These are phyloP conservation scores for Montifringilla adamsi DNA, from an alignment of 2,113 vertebrate genomes.

Conservation along the genomic window DNA sequence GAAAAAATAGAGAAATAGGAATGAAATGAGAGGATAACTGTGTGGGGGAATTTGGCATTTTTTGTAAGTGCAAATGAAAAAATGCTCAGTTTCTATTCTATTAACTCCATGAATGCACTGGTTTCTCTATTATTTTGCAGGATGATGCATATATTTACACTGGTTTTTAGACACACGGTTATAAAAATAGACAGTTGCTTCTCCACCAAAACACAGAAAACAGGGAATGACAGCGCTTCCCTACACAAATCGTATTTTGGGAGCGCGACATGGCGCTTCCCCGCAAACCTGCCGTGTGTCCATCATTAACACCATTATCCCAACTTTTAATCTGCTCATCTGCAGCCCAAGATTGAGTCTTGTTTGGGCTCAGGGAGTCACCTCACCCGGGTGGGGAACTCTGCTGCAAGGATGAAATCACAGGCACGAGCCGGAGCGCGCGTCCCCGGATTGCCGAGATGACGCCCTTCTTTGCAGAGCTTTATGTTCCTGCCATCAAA, in stretches of 20 bases:
- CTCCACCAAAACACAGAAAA: background rate
- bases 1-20: background rate
- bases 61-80: background rate
- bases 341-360: background rate
- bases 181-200: background rate
- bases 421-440: background rate
- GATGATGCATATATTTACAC: background rate
- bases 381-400: fast-evolving
- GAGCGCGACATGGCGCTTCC: background rate
- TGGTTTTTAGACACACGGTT: fast-evolving
- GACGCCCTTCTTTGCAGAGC: background rate
- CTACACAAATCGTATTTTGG: background rate
- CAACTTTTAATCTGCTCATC: background rate
- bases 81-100: background rate
- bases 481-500: background rate
- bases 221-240: fast-evolving
- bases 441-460: background rate
- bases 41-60: background rate
- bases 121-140: background rate
- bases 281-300: fast-evolving
- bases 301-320: background rate
- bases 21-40: background rate
- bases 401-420: background rate
- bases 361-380: fast-evolving
- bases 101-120: background rate